Evolutionary conservation across 2,113 vertebrate genomes (phyloP).

Genomic region (Callaeas wilsoni): DNA sequence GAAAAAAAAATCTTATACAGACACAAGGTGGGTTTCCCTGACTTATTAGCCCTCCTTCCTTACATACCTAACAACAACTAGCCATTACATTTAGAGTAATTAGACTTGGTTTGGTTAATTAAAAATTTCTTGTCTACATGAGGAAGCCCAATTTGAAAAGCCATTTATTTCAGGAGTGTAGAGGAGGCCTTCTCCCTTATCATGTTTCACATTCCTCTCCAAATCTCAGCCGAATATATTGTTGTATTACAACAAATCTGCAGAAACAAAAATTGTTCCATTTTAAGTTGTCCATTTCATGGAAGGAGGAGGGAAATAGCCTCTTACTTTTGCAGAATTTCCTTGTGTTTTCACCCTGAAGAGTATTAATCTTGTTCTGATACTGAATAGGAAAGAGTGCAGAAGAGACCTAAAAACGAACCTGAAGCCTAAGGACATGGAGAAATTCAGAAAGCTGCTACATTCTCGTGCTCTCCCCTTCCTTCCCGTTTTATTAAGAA

Average conservation of each 20-base stretch:
- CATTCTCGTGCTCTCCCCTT: background rate
- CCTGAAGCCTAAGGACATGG: background rate
- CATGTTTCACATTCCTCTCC: background rate
- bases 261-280: background rate
- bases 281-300: background rate
- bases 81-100: background rate
- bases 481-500: background rate
- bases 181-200: background rate
- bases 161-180: background rate
- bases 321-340: background rate
- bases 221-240: background rate
- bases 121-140: background rate
- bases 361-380: background rate
- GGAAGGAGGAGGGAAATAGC: background rate
- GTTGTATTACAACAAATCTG: background rate
- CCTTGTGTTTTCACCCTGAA: background rate
- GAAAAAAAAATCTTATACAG: background rate
- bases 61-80: background rate
- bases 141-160: background rate
- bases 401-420: background rate
- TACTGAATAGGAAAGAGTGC: background rate
- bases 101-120: background rate
- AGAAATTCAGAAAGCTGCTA: background rate
- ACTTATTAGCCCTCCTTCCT: background rate
- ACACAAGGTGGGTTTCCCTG: background rate